Evolutionary conservation across 2,888 invertebrate species (phyloP).

Genomic region (Theodoxus fluviatilis): DNA sequence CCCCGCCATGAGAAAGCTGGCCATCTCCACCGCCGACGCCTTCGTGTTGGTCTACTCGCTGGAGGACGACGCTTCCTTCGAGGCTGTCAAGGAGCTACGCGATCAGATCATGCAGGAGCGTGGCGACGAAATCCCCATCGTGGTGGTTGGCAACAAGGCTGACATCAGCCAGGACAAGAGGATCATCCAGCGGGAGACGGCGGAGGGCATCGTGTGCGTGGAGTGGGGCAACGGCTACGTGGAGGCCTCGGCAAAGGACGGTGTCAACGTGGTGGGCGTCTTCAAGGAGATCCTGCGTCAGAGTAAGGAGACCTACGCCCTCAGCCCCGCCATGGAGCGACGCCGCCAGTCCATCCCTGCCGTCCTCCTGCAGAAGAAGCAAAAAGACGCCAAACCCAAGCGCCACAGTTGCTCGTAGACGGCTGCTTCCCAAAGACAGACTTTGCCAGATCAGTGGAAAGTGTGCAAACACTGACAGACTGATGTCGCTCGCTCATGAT

Average conservation of each 20-base stretch:
- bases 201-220: slow-evolving; percentile 75
- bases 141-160: slow-evolving; percentile 56
- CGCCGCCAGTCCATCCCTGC: slow-evolving; percentile 46
- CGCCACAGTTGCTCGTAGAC: too few relatives aligned
- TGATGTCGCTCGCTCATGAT: too few relatives aligned
- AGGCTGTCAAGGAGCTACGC: slow-evolving; percentile 50
- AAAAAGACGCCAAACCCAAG: too few relatives aligned
- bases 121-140: slow-evolving; percentile 43
- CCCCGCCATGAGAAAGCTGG: slow-evolving; percentile 65
- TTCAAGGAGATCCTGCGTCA: slow-evolving; percentile 88
- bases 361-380: too few relatives aligned
- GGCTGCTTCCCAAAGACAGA: too few relatives aligned
- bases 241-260: slow-evolving; percentile 88
- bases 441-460: too few relatives aligned
- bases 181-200: slow-evolving; percentile 75
- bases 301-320: slow-evolving; percentile 87
- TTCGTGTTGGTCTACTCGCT: slow-evolving; percentile 65
- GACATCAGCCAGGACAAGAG: slow-evolving; percentile 44
- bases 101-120: slow-evolving; percentile 51
- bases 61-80: slow-evolving; percentile 57
- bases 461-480: too few relatives aligned
- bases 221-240: slow-evolving; percentile 95
- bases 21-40: slow-evolving; percentile 62
- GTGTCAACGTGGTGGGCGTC: slow-evolving; percentile 74
- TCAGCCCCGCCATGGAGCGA: slow-evolving; percentile 83